Evolutionary conservation across 1,140 invertebrate genomes (phyloP), one percentile per base, ranked within the genome.

Genomic region (Asbolus verrucosus): DNA sequence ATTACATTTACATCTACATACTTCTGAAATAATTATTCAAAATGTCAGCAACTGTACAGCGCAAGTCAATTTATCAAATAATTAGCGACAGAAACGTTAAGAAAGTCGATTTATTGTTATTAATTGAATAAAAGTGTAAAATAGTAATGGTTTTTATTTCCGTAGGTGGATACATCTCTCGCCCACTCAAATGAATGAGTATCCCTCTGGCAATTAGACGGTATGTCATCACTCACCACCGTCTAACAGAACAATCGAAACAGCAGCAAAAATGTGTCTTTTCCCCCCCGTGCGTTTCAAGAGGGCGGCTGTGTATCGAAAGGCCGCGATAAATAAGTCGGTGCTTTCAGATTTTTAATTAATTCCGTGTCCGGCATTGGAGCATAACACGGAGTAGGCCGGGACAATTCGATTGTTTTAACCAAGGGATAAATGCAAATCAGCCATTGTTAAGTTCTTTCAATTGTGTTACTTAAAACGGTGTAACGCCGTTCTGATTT

Each of bases 391-490:
- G 24, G 38, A 70, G 59, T 27, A 54, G 46, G 46, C 46, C 9
- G 46, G 46, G 46, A 54, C 46, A 54, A 54, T 54, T 66, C 71
- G 67, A 72, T 72, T 72, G 71, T 72, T 69, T 69, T 61, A 67
- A 65, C 33, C 19, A 43, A 60, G 66, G 60, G 66, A 73, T 66
- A 69, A 73, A 73, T 73, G 71, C 71, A 73, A 73, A 73, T 73
- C 71, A 61, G 67, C 71, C 71, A 73, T 73, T 73, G 71, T 73
- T 73, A 67, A 60, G 39, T 63, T 66, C 71, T 68, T 72, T 69
- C 71, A 69, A 54, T 69, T 68, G 66, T 73, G 66, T 73, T 73
- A 70, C 71, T 73, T 73, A 73, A 73, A 73, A 70, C 59, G 68
- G 71, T 69, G 68, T 73, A 66, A 70, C 70, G 65, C 43, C 71